Percentiles rank a stretch among this genome's conserved stretches.
phyloP scores from a whole-genome alignment of 2,113 vertebrate species.

The Acrocephalus arundinaceus region DNA sequence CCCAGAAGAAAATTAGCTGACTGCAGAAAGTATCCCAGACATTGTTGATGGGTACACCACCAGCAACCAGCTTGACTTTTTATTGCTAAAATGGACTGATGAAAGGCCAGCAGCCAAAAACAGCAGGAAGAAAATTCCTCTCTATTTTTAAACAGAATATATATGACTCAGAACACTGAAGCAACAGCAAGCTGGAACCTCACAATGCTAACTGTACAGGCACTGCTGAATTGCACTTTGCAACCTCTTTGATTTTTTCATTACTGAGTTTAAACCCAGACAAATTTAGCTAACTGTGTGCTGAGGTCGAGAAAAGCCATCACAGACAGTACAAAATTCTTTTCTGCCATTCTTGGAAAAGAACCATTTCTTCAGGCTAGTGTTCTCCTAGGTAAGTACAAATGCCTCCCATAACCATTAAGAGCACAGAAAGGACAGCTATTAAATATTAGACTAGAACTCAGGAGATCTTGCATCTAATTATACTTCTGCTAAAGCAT shows the following conservation, averaged over 20 bases:
- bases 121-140: neutral
- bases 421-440: neutral
- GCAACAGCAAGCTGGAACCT: neutral
- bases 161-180: neutral
- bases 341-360: neutral
- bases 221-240: neutral
- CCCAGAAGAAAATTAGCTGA: neutral
- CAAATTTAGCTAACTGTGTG: neutral
- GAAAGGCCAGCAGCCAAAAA: neutral
- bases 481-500: conserved; percentile 21
- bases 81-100: neutral
- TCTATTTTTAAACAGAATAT: neutral
- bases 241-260: neutral
- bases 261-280: neutral
- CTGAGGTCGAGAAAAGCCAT: neutral
- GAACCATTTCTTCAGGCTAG: neutral
- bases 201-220: neutral
- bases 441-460: conserved; percentile 40
- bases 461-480: conserved; percentile 31
- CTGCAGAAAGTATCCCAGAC: neutral
- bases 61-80: neutral
- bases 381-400: conserved; percentile 5
- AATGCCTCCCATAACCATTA: conserved; percentile 24
- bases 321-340: neutral
- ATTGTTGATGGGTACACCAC: neutral